Evolutionary conservation across 35 echinoderm and acorn worm species (phyloP), one percentile per base, ranked within the genome.

Genomic region (Chiridota heheva): DNA sequence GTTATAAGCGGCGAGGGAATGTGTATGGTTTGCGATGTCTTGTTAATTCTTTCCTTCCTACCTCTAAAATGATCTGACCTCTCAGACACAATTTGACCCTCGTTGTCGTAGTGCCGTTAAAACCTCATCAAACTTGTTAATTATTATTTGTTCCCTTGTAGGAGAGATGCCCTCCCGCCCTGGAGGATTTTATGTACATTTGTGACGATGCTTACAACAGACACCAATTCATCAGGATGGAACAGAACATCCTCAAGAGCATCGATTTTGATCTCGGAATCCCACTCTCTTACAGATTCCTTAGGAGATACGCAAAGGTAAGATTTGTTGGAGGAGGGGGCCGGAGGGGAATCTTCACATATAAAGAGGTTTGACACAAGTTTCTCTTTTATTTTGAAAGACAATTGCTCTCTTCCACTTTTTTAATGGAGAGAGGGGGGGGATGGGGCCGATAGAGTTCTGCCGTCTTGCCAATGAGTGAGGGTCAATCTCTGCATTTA

Each of bases 261-360:
- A 77, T 96, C 15, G 82, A 87, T 34, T 96, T 90, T 39, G 70
- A 87, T 44, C 77, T 96, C 1, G 93, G 93, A 35, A 83, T 96
- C 35, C 93, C 93, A 17, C 70, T 96, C 0, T 96, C 87, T 0
- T 96, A 96, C 44, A 56, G 93, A 48, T 96, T 96, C 58, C 84
- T 96, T 31, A 90, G 93, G 70, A 90, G 93, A 96, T 96, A 86
- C 45, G 93, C 93, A 83, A 96, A 96, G 93, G 93, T 96, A 82
- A 38, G 39, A 0, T 8, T 20, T 35, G 26, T 32, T 71, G n/a
- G 25, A 61, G 62, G 1, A 13, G 15, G 16, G 15, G 13, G 33
- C 62, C n/a, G 62, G 29, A 31, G 13, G 20, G 16, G 16, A 18
- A 18, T 56, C 16, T 24, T 56, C 16, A 2, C 51, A 56, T 1